Evolutionary conservation across 1,140 invertebrate genomes (phyloP).

Genomic region (Meteorus sp.): DNA sequence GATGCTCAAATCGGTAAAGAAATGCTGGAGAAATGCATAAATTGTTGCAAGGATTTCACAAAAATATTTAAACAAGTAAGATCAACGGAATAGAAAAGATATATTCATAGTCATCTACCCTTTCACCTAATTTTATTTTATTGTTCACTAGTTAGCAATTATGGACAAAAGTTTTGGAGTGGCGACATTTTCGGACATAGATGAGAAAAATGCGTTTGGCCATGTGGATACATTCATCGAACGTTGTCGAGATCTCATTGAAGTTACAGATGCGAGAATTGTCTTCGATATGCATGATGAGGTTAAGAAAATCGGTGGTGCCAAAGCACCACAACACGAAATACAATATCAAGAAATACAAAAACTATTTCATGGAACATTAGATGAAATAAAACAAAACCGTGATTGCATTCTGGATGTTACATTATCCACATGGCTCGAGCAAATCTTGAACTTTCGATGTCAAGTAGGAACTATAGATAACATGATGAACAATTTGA

Average conservation of each 20-base stretch:
- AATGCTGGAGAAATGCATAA: conserved; percentile 72
- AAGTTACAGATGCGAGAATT: conserved; percentile 77
- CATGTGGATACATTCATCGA: conserved; percentile 84
- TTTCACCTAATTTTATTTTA: no score
- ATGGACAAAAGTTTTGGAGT: conserved; percentile 13
- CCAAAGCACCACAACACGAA: conserved; percentile 72
- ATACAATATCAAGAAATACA: conserved; percentile 68
- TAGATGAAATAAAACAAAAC: conserved; percentile 64
- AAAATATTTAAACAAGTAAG: conserved; percentile 63
- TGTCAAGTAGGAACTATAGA: conserved; percentile 67
- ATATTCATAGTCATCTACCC: no score
- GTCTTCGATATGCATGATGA: conserved; percentile 71
- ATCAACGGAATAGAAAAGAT: background rate
- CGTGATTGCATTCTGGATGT: conserved; percentile 74
- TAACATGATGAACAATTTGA: conserved; percentile 66
- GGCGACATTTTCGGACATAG: conserved; percentile 47
- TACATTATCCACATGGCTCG: conserved; percentile 69
- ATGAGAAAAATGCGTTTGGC: conserved; percentile 78
- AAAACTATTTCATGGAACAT: conserved; percentile 66
- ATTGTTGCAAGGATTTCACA: conserved; percentile 75
- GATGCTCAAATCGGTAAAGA: conserved; percentile 66
- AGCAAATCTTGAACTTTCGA: conserved; percentile 70
- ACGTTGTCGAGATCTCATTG: conserved; percentile 80
- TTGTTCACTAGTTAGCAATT: conserved; percentile 33
- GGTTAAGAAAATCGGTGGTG: conserved; percentile 65